Evolutionary conservation across 2,113 vertebrate genomes (phyloP).

Genomic region (Tonatia bakeri): DNA sequence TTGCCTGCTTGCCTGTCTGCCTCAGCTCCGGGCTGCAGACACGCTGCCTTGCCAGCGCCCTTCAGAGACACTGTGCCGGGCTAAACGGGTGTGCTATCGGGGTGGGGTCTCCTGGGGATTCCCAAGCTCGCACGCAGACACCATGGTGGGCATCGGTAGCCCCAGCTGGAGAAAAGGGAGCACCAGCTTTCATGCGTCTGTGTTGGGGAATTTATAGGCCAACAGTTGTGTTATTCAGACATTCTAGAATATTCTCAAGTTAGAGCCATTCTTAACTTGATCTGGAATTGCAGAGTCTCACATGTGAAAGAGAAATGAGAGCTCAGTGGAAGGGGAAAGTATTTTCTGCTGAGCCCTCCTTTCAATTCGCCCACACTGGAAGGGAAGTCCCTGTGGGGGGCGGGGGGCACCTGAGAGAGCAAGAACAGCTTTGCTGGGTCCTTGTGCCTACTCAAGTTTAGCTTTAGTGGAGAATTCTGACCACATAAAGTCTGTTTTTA

Average conservation of each 20-base stretch:
- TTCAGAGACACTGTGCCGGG: constrained; percentile 32
- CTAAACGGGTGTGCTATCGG: constrained; percentile 18
- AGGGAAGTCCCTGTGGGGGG: constrained; percentile 71
- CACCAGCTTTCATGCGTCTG: not conserved
- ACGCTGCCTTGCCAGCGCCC: constrained; percentile 47
- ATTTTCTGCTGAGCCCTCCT: constrained; percentile 75
- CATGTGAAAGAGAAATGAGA: constrained; percentile 63
- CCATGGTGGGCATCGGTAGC: not conserved
- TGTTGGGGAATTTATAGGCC: not conserved
- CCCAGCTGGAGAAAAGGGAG: not conserved
- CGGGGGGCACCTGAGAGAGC: constrained; percentile 75
- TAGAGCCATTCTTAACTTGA: constrained; percentile 61
- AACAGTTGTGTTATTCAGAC: constrained; percentile 66
- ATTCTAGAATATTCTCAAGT: constrained; percentile 72
- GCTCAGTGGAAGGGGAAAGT: constrained; percentile 49
- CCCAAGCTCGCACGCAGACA: not conserved
- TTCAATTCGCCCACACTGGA: constrained; percentile 56
- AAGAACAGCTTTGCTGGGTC: constrained; percentile 59
- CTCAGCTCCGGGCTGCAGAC: constrained; percentile 36
- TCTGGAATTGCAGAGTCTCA: constrained; percentile 51
- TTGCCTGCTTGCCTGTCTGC: constrained; percentile 46
- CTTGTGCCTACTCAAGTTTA: constrained; percentile 57
- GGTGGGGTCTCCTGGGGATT: constrained; percentile 36
- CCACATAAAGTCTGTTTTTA: constrained; percentile 80
- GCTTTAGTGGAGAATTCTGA: constrained; percentile 79